Conservation (phyloP, 2,888 invertebrate genomes). For the Xestia rhomboidea region DNA sequence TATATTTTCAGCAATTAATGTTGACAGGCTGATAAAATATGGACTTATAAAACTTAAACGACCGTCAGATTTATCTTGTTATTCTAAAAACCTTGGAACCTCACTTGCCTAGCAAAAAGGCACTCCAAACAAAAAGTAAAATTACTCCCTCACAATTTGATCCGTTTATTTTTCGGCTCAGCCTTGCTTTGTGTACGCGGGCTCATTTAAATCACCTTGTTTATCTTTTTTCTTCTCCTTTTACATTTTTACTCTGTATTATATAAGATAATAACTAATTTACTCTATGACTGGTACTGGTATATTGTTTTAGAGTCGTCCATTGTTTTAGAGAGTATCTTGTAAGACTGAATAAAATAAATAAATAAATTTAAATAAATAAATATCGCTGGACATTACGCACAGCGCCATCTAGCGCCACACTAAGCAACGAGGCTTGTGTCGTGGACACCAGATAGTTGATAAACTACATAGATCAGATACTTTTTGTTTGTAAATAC, state of each 20-base stretch:
- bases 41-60: slow-evolving; percentile 1
- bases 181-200: slow-evolving; percentile 44
- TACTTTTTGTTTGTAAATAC: too few relatives aligned
- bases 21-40: slow-evolving; percentile 11
- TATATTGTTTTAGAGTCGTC: neutral
- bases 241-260: slow-evolving; percentile 28
- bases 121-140: slow-evolving; percentile 45
- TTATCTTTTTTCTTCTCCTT: slow-evolving; percentile 43
- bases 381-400: too few relatives aligned
- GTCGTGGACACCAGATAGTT: too few relatives aligned
- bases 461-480: too few relatives aligned
- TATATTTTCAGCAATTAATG: neutral
- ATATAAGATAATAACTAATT: slow-evolving; percentile 32
- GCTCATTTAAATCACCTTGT: slow-evolving; percentile 51
- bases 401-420: too few relatives aligned
- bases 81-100: slow-evolving; percentile 21
- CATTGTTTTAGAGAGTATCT: neutral
- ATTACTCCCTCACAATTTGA: slow-evolving; percentile 44
- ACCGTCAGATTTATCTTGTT: slow-evolving; percentile 17
- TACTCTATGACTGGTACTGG: neutral
- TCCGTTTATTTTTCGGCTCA: slow-evolving; percentile 56
- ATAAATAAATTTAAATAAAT: too few relatives aligned
- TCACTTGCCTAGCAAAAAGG: slow-evolving; percentile 18
- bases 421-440: too few relatives aligned
- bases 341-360: neutral